Evolutionary conservation across 2,888 invertebrate species (phyloP).

Genomic region (Dynastes grantii): DNA sequence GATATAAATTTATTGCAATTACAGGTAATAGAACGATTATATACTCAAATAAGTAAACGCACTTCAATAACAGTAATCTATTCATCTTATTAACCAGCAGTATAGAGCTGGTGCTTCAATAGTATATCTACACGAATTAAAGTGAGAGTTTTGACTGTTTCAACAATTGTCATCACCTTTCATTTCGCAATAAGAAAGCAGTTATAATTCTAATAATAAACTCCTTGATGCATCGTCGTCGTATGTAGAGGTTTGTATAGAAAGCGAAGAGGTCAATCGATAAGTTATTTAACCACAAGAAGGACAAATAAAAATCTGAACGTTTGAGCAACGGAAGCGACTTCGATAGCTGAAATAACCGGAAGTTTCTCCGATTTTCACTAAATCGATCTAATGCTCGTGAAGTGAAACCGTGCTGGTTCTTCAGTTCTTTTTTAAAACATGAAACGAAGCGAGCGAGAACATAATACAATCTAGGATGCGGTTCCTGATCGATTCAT

Average conservation of each 20-base stretch:
- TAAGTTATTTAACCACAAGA: not conserved
- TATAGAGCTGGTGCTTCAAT: no score
- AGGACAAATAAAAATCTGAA: not conserved
- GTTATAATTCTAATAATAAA: not conserved
- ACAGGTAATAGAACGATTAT: no score
- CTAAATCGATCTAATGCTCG: not conserved
- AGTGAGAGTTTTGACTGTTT: conserved; percentile 13
- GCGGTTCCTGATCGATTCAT: conserved; percentile 26
- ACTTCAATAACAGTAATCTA: not conserved
- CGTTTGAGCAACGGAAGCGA: not conserved
- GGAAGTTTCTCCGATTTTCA: conserved; percentile 32
- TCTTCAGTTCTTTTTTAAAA: not conserved
- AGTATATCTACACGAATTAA: not conserved
- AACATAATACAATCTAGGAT: not conserved
- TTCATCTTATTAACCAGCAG: no score
- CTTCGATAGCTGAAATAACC: not conserved
- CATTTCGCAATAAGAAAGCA: conserved; percentile 28
- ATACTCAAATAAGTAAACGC: no score
- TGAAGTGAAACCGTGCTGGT: conserved; percentile 24
- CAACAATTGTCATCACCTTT: not conserved
- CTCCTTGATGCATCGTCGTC: not conserved
- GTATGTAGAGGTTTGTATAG: not conserved
- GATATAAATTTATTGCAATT: no score
- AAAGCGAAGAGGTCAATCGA: conserved; percentile 19
- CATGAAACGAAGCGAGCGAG: no score